phyloP scores from a whole-genome alignment of 2,797 vertebrate species.

The Artibeus lituratus region DNA sequence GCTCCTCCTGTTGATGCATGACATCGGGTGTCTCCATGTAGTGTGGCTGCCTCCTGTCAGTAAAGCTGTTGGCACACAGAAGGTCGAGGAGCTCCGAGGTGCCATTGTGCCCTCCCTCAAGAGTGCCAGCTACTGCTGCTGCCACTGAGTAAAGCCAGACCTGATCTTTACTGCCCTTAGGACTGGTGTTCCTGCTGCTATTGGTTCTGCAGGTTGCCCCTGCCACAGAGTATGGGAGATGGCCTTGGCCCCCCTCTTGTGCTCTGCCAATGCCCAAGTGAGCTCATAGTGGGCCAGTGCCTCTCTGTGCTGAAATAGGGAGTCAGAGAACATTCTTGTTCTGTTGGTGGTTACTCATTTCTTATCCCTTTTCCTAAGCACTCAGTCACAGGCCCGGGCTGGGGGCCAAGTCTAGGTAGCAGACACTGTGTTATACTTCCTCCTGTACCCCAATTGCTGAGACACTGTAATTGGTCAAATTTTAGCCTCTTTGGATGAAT shows the following conservation, averaged over 20 bases:
- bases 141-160: neutral
- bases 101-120: neutral
- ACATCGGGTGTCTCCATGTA: neutral
- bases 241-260: neutral
- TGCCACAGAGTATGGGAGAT: neutral
- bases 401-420: neutral
- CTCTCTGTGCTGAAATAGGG: neutral
- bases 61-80: neutral
- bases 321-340: neutral
- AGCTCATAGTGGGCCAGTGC: neutral
- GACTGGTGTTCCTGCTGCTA: neutral
- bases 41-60: neutral
- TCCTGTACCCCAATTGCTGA: neutral
- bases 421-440: neutral
- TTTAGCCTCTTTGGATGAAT: neutral
- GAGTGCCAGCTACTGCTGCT: neutral
- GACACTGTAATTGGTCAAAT: neutral
- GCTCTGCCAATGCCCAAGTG: neutral
- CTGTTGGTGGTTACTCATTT: neutral
- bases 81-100: neutral
- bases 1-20: rapidly evolving
- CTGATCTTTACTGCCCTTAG: neutral
- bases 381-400: neutral
- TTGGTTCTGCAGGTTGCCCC: neutral
- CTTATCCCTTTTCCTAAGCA: neutral